phyloP scores from a whole-genome alignment of 2,888 invertebrate genomes.

The Leptura quadrifasciata region DNA sequence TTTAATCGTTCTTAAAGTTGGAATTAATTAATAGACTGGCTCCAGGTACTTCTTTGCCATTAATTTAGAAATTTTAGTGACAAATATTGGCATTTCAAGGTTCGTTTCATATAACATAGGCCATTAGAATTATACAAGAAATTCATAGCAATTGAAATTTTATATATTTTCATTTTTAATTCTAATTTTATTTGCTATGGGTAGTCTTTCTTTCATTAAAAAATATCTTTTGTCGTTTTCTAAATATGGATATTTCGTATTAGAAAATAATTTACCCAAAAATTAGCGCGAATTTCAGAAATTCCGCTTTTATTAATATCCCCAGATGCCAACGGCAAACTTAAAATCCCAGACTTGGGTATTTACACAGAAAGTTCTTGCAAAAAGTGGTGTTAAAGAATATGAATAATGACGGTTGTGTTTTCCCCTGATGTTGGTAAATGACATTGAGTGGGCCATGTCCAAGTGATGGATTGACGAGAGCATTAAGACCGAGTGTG shows the following conservation, averaged over 20 bases:
- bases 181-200: no score
- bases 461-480: conserved; percentile 67
- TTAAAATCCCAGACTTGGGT: conserved; percentile 32
- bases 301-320: background rate
- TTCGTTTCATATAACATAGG: background rate
- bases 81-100: background rate
- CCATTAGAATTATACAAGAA: no score
- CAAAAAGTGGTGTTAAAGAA: conserved; percentile 55
- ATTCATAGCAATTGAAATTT: no score
- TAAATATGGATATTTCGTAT: background rate
- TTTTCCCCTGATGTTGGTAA: conserved; percentile 62
- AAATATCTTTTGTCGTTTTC: no score
- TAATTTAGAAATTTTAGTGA: background rate
- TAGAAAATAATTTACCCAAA: background rate
- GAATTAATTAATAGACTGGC: conserved; percentile 27
- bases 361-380: conserved; percentile 31
- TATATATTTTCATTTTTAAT: no score
- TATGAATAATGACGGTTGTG: conserved; percentile 58
- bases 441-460: conserved; percentile 66
- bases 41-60: background rate
- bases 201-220: no score
- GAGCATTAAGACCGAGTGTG: conserved; percentile 64
- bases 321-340: background rate
- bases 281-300: background rate
- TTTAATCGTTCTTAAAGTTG: conserved; percentile 32